Evolutionary conservation across 2,113 vertebrate genomes (phyloP).

Genomic region (Ictalurus furcatus): DNA sequence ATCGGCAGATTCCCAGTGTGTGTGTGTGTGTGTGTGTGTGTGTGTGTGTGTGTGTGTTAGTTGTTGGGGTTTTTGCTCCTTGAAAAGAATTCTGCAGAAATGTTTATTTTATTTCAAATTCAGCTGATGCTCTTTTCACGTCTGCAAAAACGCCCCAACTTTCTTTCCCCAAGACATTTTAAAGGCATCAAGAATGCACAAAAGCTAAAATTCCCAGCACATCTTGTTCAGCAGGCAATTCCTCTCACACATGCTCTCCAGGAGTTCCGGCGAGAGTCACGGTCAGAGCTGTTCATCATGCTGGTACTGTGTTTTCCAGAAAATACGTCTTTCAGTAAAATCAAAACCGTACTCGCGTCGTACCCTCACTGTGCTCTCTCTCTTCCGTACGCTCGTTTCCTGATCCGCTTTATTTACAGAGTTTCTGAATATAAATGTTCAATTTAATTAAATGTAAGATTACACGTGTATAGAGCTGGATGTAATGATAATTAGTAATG

Average conservation of each 20-base stretch:
- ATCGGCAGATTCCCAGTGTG: not conserved
- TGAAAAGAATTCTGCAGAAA: not conserved
- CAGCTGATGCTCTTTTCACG: not conserved
- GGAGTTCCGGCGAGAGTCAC: not conserved
- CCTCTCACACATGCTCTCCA: conserved; percentile 1
- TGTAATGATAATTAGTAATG: not conserved
- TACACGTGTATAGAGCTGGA: not conserved
- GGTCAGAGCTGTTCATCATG: not conserved
- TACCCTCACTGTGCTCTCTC: not conserved
- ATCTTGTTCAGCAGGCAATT: not conserved
- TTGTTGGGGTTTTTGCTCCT: not conserved
- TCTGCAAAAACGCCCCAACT: not conserved
- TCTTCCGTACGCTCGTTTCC: not conserved
- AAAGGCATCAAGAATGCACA: not conserved
- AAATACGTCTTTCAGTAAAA: not conserved
- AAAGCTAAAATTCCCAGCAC: not conserved
- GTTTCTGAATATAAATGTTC: not conserved
- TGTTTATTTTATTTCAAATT: not conserved
- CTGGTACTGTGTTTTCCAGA: conserved; percentile 9
- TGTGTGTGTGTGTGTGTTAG: not conserved
- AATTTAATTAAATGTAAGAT: not conserved
- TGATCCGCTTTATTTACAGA: not conserved
- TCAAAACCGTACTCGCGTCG: not conserved
- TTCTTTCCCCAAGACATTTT: not conserved
- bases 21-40: no score